phyloP scores from a whole-genome alignment of 1,140 invertebrate species.

The Achatina immaculata region DNA sequence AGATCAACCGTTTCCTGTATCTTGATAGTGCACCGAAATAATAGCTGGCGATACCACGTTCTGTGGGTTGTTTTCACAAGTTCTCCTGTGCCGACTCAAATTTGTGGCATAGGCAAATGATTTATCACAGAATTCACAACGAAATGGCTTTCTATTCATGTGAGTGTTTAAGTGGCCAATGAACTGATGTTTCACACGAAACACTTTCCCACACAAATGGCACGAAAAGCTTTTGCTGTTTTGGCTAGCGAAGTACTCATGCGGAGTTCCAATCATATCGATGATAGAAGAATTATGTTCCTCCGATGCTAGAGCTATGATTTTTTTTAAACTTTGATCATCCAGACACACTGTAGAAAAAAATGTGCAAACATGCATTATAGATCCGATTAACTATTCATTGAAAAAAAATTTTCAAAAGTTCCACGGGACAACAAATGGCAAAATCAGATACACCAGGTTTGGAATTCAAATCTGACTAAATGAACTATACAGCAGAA shows the following conservation, averaged over 20 bases:
- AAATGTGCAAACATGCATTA: conserved; percentile 18
- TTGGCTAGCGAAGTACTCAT: neutral
- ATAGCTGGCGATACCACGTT: conserved; percentile 12
- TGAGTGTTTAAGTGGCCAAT: conserved; percentile 45
- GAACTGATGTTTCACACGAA: conserved; percentile 43
- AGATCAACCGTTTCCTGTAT: conserved; percentile 3
- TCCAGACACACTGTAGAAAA: conserved; percentile 38
- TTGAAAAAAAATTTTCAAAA: neutral
- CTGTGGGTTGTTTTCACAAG: conserved; percentile 40
- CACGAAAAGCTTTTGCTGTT: conserved; percentile 40
- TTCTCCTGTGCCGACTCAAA: conserved; percentile 39
- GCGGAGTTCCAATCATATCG: conserved; percentile 13
- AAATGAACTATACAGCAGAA: too few species aligned
- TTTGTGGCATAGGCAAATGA: conserved; percentile 48
- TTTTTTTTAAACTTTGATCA: conserved; percentile 38
- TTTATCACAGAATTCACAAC: conserved; percentile 43
- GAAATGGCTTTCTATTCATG: conserved; percentile 41
- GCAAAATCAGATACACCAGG: conserved; percentile 4
- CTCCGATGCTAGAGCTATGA: conserved; percentile 28
- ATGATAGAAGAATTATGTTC: conserved; percentile 28
- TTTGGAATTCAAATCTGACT: too few species aligned
- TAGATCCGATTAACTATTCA: neutral
- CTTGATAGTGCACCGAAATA: neutral
- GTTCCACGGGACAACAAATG: neutral
- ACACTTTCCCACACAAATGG: conserved; percentile 38